Base-by-base conservation (phyloP, 2,888 invertebrate genomes). In the Hirtodrosophila cameraria region DNA sequence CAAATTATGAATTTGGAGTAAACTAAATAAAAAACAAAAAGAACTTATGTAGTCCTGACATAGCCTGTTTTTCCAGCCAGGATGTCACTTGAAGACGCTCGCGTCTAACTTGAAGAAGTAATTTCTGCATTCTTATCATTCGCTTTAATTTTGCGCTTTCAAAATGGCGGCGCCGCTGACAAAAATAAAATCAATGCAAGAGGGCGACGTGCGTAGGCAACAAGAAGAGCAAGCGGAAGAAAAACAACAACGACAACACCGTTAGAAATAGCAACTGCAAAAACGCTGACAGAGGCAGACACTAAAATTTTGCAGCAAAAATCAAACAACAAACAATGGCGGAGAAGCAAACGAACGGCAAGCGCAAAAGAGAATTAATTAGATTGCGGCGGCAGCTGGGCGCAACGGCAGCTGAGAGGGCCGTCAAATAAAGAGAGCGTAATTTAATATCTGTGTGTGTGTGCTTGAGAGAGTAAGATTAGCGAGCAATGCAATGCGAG, bases 321-420 rank as follows among this genome's bases (percentile, higher is more conserved):
- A 73, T 68, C 74, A 73, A 73, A 68, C 49, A 42, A 43, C 55
- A 62, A 75, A 67, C 73, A 79, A 83, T 65, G 77, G 71, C 69
- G 74, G 52, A 59, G 46, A 65, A 38, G 58, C 31, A 59, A 41
- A 61, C 20, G 48, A 64, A 69, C 43, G 55, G 38, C 48, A 59
- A 71, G 42, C 50, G 67, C 42, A 67, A 69, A 69, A 66, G 76
- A 76, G 86, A 83, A 83, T 79, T 84, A 84, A 86, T 81, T 81
- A 79, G 83, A 81, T 86, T 81, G 85, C 68, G 78, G 68, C 78
- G 80, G 80, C 80, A 81, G 80, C 80, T 81, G 80, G 86, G 82
- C 64, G 75, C 60, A 61, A 27, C 33, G 52, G 54, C 70, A 72
- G 72, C 72, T 64, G 59, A 69, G 74, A 50, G 48, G 30, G 76